Conservation (phyloP, 2,797 vertebrate genomes). For the Gymnothorax reevesii region DNA sequence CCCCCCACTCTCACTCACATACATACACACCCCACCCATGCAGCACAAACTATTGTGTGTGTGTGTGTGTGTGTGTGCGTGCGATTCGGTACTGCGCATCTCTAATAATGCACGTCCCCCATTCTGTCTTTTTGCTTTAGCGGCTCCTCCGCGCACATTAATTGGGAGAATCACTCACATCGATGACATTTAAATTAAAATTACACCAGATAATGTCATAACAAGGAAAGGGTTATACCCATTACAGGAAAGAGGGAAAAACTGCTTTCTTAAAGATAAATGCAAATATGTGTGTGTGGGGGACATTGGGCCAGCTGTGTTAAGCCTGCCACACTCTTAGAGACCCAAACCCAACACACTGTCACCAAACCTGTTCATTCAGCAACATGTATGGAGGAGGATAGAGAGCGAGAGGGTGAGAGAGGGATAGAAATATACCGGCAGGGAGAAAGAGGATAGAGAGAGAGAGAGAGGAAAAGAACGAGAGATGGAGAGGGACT, state of each 20-base stretch:
- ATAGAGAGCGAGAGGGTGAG: conserved; percentile 64
- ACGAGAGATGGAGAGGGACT: not conserved
- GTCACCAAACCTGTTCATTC: conserved; percentile 47
- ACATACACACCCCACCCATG: conserved; percentile 50
- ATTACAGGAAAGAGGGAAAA: conserved; percentile 62
- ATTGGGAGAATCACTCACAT: conserved; percentile 68
- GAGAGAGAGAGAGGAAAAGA: conserved; percentile 51
- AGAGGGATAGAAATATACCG: conserved; percentile 60
- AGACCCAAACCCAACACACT: too few species aligned
- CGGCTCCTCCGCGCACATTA: conserved; percentile 56
- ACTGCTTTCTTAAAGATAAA: conserved; percentile 65
- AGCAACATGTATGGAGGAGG: conserved; percentile 57
- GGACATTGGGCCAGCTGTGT: not conserved
- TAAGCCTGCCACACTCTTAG: not conserved
- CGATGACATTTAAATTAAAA: conserved; percentile 76
- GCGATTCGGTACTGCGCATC: conserved; percentile 39
- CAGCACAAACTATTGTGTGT: conserved; percentile 44
- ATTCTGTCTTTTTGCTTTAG: conserved; percentile 57
- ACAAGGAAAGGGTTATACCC: conserved; percentile 61
- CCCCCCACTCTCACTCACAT: conserved; percentile 42
- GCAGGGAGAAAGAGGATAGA: conserved; percentile 39
- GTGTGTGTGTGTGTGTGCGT: conserved; percentile 32
- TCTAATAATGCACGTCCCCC: conserved; percentile 60
- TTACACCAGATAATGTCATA: conserved; percentile 72
- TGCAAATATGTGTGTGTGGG: conserved; percentile 50